Evolutionary conservation across 2,888 invertebrate species (phyloP).

Genomic region (Tipula vernalis): DNA sequence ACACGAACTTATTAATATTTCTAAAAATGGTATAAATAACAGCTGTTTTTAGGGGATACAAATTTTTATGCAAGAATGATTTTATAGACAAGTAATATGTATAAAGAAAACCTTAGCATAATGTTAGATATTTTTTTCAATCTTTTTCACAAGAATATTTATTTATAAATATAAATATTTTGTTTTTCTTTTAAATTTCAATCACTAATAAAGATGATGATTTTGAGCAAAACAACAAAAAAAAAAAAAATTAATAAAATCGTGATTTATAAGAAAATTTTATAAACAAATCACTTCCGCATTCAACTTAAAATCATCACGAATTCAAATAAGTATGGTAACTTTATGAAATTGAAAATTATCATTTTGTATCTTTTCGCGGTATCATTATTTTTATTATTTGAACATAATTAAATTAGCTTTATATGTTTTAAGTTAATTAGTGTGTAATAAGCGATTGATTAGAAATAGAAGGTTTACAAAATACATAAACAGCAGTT

Average conservation of each 20-base stretch:
- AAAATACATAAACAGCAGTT: too few relatives aligned
- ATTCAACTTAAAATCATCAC: slow-evolving; percentile 5
- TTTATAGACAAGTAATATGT: background rate
- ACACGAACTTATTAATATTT: background rate
- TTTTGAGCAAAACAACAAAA: background rate
- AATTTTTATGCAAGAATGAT: background rate
- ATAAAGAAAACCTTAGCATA: background rate
- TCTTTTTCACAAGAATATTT: background rate
- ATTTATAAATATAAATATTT: background rate
- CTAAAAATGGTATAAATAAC: background rate
- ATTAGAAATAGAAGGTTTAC: too few relatives aligned
- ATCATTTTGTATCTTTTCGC: background rate
- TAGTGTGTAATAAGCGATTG: too few relatives aligned
- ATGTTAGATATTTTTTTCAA: background rate
- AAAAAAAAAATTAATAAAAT: background rate
- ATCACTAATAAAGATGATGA: background rate
- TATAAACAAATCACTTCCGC: background rate
- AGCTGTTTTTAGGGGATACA: background rate
- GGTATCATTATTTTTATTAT: too few relatives aligned
- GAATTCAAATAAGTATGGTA: background rate
- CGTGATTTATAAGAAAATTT: background rate
- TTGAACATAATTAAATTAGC: too few relatives aligned
- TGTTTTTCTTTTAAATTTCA: background rate
- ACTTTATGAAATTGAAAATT: background rate
- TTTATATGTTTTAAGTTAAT: too few relatives aligned